phyloP scores from a whole-genome alignment of 2,113 vertebrate species.

The Cariama cristata region DNA sequence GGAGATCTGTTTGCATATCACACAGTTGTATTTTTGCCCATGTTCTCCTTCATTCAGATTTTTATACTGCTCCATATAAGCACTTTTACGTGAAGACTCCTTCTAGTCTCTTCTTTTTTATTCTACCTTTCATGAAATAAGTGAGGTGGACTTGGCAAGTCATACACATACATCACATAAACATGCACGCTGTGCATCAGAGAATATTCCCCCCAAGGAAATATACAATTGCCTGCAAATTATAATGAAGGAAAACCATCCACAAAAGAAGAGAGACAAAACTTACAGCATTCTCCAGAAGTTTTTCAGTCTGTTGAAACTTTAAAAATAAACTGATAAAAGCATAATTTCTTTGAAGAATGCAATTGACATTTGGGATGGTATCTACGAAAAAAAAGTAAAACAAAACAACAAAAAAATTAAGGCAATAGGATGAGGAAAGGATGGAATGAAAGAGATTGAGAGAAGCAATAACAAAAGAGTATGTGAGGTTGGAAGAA shows the following conservation, averaged over 20 bases:
- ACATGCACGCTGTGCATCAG: neutral
- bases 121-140: neutral
- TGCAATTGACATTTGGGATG: neutral
- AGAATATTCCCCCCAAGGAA: neutral
- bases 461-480: neutral
- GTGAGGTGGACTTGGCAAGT: neutral
- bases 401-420: neutral
- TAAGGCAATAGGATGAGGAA: fast-evolving
- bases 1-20: neutral
- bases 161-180: fast-evolving
- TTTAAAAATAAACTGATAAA: neutral
- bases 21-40: neutral
- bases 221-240: neutral
- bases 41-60: neutral
- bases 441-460: neutral
- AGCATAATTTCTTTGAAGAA: neutral
- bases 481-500: neutral
- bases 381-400: neutral
- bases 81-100: neutral
- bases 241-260: neutral
- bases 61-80: neutral
- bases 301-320: neutral
- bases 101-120: neutral
- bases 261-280: neutral
- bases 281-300: neutral